A percentile compares a stretch with the other conserved stretches of the same genome.
phyloP scores from a whole-genome alignment of 2,888 invertebrate species.

The Eledone cirrhosa region DNA sequence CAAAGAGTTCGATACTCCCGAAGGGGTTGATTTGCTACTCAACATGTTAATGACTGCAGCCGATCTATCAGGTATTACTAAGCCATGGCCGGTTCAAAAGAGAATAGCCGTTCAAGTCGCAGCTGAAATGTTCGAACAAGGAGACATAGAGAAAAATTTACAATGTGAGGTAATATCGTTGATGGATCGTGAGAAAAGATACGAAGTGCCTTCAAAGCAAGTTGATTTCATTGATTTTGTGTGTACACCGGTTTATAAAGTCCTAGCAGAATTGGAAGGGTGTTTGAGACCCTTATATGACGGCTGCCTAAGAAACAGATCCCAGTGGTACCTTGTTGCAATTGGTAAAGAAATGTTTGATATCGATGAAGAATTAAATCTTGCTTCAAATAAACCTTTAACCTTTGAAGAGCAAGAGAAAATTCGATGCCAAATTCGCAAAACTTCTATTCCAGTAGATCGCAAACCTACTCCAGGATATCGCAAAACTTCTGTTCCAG shows the following conservation, averaged over 20 bases:
- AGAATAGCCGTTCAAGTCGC: conserved; percentile 91
- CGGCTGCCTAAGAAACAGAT: conserved; percentile 85
- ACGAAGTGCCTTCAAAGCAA: conserved; percentile 95
- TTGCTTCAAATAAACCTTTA: too few species aligned
- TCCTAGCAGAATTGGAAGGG: conserved; percentile 81
- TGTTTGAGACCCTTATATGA: conserved; percentile 83
- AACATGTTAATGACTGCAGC: conserved; percentile 99
- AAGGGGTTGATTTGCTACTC: conserved; percentile 65
- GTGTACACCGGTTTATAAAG: conserved; percentile 88
- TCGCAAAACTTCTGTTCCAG: too few species aligned
- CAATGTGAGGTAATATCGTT: conserved; percentile 87
- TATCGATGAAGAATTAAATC: conserved; percentile 26
- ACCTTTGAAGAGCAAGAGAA: too few species aligned
- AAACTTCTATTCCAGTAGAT: too few species aligned
- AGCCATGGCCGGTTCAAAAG: conserved; percentile 95
- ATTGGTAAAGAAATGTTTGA: conserved; percentile 67
- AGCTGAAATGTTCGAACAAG: conserved; percentile 95
- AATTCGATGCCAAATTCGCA: too few species aligned
- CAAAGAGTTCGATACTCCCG: conserved; percentile 17
- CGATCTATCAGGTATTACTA: conserved; percentile 92
- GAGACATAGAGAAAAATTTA: conserved; percentile 89
- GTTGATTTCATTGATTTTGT: conserved; percentile 95
- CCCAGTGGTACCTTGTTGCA: conserved; percentile 90
- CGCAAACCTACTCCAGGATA: too few species aligned
- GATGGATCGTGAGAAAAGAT: conserved; percentile 92